Conservation (phyloP, 2,888 invertebrate genomes). For the Lepidochitona cinerea region DNA sequence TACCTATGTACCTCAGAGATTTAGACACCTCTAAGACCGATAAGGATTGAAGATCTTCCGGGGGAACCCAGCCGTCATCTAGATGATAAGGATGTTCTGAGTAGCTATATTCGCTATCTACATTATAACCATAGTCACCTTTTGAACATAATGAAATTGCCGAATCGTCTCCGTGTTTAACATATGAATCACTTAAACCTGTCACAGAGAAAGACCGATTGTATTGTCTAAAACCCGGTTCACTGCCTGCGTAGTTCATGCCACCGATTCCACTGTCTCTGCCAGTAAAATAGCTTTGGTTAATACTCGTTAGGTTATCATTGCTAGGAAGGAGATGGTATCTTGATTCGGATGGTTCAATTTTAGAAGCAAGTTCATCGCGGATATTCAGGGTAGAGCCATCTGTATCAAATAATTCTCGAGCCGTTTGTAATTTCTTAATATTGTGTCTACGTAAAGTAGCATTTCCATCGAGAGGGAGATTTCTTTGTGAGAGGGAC, state of each 20-base stretch:
- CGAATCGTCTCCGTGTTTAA: conserved; percentile 57
- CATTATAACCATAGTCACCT: conserved; percentile 51
- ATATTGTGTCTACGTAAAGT: conserved; percentile 60
- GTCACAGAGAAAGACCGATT: conserved; percentile 38
- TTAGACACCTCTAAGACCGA: conserved; percentile 61
- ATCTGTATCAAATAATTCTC: conserved; percentile 53
- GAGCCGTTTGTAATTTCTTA: conserved; percentile 42
- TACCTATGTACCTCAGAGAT: conserved; percentile 63
- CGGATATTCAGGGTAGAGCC: conserved; percentile 37
- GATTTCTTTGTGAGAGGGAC: conserved; percentile 43
- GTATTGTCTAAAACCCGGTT: conserved; percentile 41
- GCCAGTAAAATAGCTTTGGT: neutral
- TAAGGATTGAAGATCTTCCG: conserved; percentile 48
- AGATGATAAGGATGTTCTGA: conserved; percentile 48
- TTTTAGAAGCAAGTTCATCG: neutral
- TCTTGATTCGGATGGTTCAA: neutral
- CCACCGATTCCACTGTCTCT: conserved; percentile 12
- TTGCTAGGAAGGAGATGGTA: neutral
- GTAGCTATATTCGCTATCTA: conserved; percentile 59
- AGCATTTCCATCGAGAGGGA: conserved; percentile 53
- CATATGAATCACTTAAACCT: conserved; percentile 47
- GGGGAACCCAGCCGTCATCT: conserved; percentile 62
- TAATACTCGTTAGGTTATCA: neutral
- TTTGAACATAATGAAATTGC: conserved; percentile 55
- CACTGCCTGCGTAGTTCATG: conserved; percentile 47